Percentiles rank a stretch among this genome's conserved stretches.
Evolutionary conservation across 37 sponge, comb jelly and placozoan genomes (phyloP).

Genomic region (Agelas oroides): DNA sequence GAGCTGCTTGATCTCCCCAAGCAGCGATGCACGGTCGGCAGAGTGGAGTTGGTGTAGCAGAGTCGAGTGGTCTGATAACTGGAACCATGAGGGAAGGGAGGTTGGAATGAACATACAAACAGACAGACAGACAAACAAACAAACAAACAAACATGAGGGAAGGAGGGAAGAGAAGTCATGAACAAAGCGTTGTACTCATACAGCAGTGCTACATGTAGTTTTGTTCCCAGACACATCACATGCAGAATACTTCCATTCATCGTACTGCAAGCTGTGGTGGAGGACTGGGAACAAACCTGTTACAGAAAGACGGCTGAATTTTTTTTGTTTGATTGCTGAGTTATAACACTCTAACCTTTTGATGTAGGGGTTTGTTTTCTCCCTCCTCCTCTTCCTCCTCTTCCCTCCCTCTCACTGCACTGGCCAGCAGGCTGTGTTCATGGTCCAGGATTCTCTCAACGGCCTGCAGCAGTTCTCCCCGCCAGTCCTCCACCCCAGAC

Average conservation of each 20-base stretch:
- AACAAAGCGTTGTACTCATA: no score
- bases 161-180: background rate
- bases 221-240: no score
- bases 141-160: background rate
- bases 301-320: no score
- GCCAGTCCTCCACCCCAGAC: slow-evolving; percentile 28
- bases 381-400: background rate
- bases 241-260: no score
- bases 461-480: background rate
- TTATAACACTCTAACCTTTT: slow-evolving; percentile 11
- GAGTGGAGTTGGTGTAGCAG: slow-evolving; percentile 5
- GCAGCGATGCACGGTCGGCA: slow-evolving; percentile 23
- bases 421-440: slow-evolving; percentile 13
- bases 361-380: background rate
- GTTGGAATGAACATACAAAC: no score
- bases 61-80: slow-evolving; percentile 3
- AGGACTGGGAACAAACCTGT: no score
- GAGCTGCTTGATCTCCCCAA: slow-evolving; percentile 26
- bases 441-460: slow-evolving; percentile 12
- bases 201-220: no score
- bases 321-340: no score
- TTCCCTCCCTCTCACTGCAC: background rate
- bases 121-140: no score
- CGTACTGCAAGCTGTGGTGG: no score
- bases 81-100: background rate